Conservation (phyloP, 2,797 vertebrate genomes). For the Bryconaethiops microstoma region DNA sequence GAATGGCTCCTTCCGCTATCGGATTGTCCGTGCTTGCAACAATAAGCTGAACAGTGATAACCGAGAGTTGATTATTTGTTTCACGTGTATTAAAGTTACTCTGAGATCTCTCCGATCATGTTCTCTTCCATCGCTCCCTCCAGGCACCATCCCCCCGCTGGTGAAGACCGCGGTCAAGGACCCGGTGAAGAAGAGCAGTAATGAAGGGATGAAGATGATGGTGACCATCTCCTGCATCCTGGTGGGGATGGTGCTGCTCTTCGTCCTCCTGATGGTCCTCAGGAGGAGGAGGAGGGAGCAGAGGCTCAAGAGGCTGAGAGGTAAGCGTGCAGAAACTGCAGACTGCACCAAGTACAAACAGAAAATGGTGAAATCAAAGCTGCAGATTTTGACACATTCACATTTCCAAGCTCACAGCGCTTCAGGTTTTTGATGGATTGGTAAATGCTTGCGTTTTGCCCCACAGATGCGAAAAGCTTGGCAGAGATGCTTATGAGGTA, state of each 20-base stretch:
- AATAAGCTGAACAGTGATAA: background rate
- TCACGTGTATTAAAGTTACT: background rate
- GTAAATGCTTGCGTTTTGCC: conserved; percentile 62
- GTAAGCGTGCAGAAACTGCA: conserved; percentile 72
- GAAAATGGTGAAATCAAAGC: background rate
- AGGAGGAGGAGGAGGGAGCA: conserved; percentile 93
- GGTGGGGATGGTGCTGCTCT: conserved; percentile 89
- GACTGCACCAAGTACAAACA: background rate
- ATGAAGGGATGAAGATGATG: conserved; percentile 95
- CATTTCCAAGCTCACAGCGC: background rate
- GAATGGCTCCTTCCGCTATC: background rate
- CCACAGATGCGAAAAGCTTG: conserved; percentile 96
- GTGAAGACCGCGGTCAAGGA: conserved; percentile 91
- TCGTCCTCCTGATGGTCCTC: conserved; percentile 88
- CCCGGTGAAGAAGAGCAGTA: conserved; percentile 82
- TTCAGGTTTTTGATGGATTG: background rate
- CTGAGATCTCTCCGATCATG: background rate
- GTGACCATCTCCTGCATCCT: conserved; percentile 95
- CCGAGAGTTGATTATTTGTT: background rate
- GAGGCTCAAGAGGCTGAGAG: conserved; percentile 93
- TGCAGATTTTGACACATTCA: background rate
- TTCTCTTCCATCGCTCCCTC: background rate
- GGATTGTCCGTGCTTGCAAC: background rate
- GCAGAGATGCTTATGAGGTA: conserved; percentile 99
- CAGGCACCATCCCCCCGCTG: conserved; percentile 95